Percentiles rank a stretch among this genome's conserved stretches.
Evolutionary conservation across 2,888 invertebrate species (phyloP).

Genomic region (Cryptocephalus moraei): DNA sequence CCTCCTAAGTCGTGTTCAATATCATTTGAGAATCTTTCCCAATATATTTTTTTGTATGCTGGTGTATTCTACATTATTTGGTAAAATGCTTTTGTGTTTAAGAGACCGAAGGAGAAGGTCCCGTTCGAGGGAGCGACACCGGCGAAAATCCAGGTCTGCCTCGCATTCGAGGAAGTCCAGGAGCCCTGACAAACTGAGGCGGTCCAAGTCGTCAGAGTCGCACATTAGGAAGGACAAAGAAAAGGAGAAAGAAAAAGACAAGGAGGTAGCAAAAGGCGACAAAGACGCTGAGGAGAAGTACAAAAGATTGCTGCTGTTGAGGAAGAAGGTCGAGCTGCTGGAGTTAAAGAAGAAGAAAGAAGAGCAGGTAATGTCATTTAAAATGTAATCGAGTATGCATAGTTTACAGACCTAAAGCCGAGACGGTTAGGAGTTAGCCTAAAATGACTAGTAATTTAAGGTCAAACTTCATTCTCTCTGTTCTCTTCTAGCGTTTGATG

Average conservation of each 20-base stretch:
- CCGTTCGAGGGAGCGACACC: slow-evolving; percentile 21
- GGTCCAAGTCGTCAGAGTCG: too few species aligned
- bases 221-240: neutral
- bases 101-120: slow-evolving; percentile 21
- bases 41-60: too few species aligned
- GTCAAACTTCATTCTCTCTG: neutral
- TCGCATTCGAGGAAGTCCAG: slow-evolving; percentile 18
- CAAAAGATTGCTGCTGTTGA: slow-evolving; percentile 40
- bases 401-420: too few species aligned
- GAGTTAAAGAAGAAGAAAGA: slow-evolving; percentile 48
- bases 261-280: slow-evolving; percentile 22
- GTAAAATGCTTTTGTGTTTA: slow-evolving; percentile 5
- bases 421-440: too few species aligned
- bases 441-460: neutral
- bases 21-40: too few species aligned
- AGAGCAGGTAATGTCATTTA: slow-evolving; percentile 18
- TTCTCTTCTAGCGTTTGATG: slow-evolving; percentile 18
- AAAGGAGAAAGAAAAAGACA: slow-evolving; percentile 8
- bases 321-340: slow-evolving; percentile 50
- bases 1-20: too few species aligned
- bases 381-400: neutral
- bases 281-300: slow-evolving; percentile 30
- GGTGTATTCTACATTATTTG: too few species aligned
- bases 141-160: slow-evolving; percentile 14
- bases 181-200: slow-evolving; percentile 28